Conservation (phyloP, 2,797 vertebrate species). For the Trematomus bernacchii region DNA sequence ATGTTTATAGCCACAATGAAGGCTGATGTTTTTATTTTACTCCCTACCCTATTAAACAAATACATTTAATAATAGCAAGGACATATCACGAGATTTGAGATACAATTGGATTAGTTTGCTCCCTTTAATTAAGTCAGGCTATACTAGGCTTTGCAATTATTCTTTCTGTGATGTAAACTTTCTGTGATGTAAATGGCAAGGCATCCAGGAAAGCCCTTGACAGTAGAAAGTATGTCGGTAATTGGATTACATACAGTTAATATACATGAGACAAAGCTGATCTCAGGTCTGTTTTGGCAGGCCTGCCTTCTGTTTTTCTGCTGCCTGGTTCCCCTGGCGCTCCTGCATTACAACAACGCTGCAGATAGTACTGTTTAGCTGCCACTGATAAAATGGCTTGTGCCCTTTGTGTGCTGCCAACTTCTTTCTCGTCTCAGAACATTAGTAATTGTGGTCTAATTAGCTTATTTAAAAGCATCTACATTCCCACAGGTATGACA, state of each 20-base stretch:
- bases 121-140: not conserved
- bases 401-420: constrained; percentile 10
- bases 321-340: not conserved
- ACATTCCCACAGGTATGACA: not conserved
- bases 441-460: not conserved
- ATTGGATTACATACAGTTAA: not conserved
- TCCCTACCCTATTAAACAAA: not conserved
- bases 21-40: accelerated
- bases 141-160: not conserved
- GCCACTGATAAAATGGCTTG: not conserved
- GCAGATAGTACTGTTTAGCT: not conserved
- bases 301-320: not conserved
- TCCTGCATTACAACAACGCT: not conserved
- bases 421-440: not conserved
- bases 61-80: not conserved
- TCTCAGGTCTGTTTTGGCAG: constrained; percentile 13
- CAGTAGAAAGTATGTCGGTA: constrained; percentile 1
- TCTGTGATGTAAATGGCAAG: not conserved
- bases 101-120: not conserved
- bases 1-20: not conserved
- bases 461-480: constrained; percentile 1
- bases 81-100: not conserved
- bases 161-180: not conserved
- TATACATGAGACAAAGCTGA: constrained; percentile 15
- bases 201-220: constrained; percentile 4